Evolutionary conservation across 2,113 vertebrate genomes (phyloP).

Genomic region (Pelusios castaneus): DNA sequence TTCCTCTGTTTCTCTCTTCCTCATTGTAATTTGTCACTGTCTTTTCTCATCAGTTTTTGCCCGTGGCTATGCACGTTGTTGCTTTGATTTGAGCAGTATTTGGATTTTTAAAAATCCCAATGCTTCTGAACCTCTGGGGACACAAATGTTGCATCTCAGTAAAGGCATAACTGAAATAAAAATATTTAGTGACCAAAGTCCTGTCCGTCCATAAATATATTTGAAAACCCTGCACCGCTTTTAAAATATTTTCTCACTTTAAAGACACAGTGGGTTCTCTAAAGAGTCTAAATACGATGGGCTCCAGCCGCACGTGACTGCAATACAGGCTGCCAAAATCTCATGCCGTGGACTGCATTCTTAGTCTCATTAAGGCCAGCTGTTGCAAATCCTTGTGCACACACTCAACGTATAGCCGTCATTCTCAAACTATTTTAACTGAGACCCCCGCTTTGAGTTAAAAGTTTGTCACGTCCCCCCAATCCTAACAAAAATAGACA

Average conservation of each 20-base stretch:
- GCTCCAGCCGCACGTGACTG: neutral
- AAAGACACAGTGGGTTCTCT: neutral
- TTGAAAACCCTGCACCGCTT: neutral
- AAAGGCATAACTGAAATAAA: neutral
- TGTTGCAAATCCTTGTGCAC: neutral
- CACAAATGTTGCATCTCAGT: neutral
- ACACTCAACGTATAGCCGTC: neutral
- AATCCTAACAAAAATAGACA: too few relatives aligned
- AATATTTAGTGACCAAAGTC: neutral
- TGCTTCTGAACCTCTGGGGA: neutral
- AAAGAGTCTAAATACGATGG: neutral
- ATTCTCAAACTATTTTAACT: too few relatives aligned
- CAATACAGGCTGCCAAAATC: neutral
- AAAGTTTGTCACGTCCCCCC: too few relatives aligned
- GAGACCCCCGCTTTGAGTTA: too few relatives aligned
- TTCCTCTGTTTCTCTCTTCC: neutral
- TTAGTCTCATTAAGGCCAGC: neutral
- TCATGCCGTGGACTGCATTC: neutral
- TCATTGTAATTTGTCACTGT: neutral
- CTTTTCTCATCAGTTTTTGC: constrained; percentile 1
- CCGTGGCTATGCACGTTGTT: neutral
- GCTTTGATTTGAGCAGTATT: neutral
- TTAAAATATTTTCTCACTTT: neutral
- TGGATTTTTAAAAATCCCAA: neutral
- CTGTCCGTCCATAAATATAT: neutral